Percentiles rank a stretch among this genome's conserved stretches.
Conservation (phyloP, 2,113 vertebrate species). For the Aviceda subcristata region DNA sequence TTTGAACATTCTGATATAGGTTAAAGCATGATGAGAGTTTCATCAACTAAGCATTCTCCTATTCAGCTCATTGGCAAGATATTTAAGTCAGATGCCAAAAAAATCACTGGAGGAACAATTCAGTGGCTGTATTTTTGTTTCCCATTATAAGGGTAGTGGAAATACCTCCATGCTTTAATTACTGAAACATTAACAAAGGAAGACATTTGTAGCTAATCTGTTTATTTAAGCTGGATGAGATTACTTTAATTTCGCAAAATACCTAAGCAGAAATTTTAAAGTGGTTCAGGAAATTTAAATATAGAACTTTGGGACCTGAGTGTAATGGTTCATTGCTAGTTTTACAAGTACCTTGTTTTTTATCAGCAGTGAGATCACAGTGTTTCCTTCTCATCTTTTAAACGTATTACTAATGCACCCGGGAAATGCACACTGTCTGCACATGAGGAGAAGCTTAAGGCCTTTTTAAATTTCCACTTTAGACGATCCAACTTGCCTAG, state of each 20-base stretch:
- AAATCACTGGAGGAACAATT: not conserved
- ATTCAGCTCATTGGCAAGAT: not conserved
- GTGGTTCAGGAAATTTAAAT: not conserved
- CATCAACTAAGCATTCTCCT: not conserved
- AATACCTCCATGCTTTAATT: not conserved
- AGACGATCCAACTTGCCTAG: not conserved
- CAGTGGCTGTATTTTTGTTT: not conserved
- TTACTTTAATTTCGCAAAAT: not conserved
- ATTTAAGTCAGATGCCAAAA: not conserved
- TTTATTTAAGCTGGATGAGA: not conserved
- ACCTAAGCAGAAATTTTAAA: not conserved
- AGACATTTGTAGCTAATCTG: not conserved
- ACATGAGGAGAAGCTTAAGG: not conserved
- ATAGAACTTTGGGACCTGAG: not conserved
- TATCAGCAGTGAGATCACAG: not conserved
- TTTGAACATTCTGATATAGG: not conserved
- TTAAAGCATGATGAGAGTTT: not conserved
- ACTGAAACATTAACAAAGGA: not conserved
- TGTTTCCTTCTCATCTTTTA: not conserved
- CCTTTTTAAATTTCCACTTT: not conserved
- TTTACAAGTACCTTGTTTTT: not conserved
- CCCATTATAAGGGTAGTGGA: not conserved
- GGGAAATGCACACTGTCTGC: not conserved
- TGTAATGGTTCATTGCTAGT: not conserved
- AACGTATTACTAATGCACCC: not conserved